These are phyloP conservation scores for Acanthosepion lycidas DNA, from an alignment of 2,888 invertebrate species.

Conservation along the genomic window DNA sequence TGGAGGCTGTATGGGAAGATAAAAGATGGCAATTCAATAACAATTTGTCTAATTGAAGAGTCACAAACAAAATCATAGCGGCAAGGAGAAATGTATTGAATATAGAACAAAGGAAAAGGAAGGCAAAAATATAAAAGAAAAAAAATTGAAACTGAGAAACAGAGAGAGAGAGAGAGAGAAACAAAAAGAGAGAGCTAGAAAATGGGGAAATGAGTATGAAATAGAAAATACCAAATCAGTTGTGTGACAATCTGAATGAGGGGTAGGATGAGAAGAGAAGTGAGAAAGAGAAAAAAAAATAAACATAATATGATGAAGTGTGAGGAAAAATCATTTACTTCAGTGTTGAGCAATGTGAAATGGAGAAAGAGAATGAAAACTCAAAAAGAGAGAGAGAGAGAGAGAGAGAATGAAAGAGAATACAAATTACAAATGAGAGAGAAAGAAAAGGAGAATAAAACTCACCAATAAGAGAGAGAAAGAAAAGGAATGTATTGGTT, in stretches of 20 bases:
- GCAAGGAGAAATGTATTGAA: background rate
- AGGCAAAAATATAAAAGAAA: background rate
- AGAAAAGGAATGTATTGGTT: too few relatives aligned
- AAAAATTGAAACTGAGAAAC: background rate
- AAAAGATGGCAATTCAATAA: background rate
- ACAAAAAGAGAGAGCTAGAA: background rate
- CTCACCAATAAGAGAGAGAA: too few relatives aligned
- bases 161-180: background rate
- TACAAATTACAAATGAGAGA: background rate
- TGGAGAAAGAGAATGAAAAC: background rate
- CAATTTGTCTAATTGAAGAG: constrained; percentile 1
- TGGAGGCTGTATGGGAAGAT: background rate
- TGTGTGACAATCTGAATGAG: background rate
- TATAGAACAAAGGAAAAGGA: background rate
- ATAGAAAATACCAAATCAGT: background rate
- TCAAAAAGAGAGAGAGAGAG: background rate
- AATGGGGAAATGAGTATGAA: background rate
- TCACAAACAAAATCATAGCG: background rate
- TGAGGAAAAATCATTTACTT: background rate
- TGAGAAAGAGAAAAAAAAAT: background rate
- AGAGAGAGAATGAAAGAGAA: background rate
- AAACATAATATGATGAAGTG: background rate
- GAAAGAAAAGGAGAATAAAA: background rate
- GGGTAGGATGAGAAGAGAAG: background rate
- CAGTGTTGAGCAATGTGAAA: background rate